Percentiles rank a stretch among this genome's conserved stretches.
Evolutionary conservation across 2,797 vertebrate genomes (phyloP).

Genomic region (Neopelma chrysocephalum): DNA sequence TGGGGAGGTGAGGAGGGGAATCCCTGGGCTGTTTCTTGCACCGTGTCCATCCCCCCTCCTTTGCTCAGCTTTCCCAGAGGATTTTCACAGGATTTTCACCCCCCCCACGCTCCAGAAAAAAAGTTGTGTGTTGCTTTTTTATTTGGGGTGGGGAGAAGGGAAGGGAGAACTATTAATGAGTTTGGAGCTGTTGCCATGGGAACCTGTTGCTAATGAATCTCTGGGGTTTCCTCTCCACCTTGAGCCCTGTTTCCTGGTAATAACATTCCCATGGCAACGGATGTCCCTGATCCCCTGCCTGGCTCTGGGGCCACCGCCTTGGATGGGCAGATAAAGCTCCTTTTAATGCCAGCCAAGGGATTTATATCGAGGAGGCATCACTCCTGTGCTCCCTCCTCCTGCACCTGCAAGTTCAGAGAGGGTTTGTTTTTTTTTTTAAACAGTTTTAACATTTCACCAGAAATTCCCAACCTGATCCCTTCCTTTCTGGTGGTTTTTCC

Average conservation of each 20-base stretch:
- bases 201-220: constrained; percentile 83
- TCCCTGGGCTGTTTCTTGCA: accelerated
- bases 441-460: not conserved
- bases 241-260: constrained; percentile 71
- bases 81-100: constrained; percentile 32
- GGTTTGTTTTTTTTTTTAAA: too few species aligned
- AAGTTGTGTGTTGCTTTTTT: not conserved
- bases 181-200: constrained; percentile 80
- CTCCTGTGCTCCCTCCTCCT: not conserved
- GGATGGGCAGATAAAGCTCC: constrained; percentile 38
- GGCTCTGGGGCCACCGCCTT: constrained; percentile 34
- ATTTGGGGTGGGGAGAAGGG: not conserved
- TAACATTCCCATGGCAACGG: constrained; percentile 78
- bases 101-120: constrained; percentile 16
- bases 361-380: not conserved
- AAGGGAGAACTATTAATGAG: constrained; percentile 73
- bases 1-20: not conserved
- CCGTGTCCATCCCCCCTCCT: not conserved
- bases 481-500: not conserved
- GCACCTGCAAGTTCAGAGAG: not conserved
- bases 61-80: not conserved
- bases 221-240: constrained; percentile 83
- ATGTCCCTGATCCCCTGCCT: constrained; percentile 71
- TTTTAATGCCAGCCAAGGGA: not conserved
- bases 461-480: not conserved